Percentiles rank a stretch among this genome's conserved stretches.
phyloP scores from a whole-genome alignment of 2,113 vertebrate genomes.

The Sinosuthora webbiana region DNA sequence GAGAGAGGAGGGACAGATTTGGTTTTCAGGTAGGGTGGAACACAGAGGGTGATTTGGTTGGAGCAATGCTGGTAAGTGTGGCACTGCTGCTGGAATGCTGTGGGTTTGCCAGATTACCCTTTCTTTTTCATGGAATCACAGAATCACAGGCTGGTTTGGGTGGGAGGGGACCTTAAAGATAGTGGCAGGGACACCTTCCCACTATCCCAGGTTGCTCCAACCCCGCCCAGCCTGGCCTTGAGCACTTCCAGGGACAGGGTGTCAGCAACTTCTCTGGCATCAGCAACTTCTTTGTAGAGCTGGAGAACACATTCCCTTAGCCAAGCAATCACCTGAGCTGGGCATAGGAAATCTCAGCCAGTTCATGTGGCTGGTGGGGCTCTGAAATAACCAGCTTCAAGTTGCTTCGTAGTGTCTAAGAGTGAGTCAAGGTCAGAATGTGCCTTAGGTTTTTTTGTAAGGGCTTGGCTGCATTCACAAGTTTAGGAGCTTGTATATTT shows the following conservation, averaged over 20 bases:
- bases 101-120: background rate
- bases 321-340: background rate
- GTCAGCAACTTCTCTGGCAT: background rate
- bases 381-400: background rate
- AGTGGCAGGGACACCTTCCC: background rate
- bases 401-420: background rate
- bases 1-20: background rate
- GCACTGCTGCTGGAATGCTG: background rate
- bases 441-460: background rate
- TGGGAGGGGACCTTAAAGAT: background rate
- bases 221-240: rapidly evolving
- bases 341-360: background rate
- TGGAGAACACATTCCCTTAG: background rate
- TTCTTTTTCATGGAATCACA: background rate
- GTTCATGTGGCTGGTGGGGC: background rate
- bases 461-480: background rate
- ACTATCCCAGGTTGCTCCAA: background rate
- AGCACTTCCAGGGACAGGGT: background rate
- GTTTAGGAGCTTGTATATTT: background rate
- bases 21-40: background rate
- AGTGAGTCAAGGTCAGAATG: background rate
- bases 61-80: background rate
- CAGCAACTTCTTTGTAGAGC: background rate
- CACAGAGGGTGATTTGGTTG: background rate
- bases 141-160: background rate